phyloP scores from a whole-genome alignment of 1,140 invertebrate species.

The Drosophila tsacasi region DNA sequence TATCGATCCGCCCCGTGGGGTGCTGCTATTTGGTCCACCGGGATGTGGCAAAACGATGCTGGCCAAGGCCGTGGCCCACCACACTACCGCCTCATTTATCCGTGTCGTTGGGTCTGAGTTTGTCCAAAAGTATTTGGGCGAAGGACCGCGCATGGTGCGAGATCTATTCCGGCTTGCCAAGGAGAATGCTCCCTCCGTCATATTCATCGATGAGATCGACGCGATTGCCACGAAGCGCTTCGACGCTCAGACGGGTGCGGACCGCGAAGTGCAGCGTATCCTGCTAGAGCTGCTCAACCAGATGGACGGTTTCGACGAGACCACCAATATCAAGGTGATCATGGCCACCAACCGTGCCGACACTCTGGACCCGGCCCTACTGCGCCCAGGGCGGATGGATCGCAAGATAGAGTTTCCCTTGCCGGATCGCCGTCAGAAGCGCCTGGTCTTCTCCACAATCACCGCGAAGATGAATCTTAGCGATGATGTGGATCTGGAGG shows the following conservation, averaged over 20 bases:
- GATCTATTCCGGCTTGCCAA: slow-evolving; percentile 99
- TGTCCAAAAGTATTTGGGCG: slow-evolving; percentile 99
- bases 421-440: slow-evolving; percentile 98
- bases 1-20: slow-evolving; percentile 98
- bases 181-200: slow-evolving; percentile 99
- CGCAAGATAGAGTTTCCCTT: slow-evolving; percentile 99
- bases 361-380: slow-evolving; percentile 98
- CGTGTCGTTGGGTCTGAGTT: slow-evolving; percentile 99
- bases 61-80: slow-evolving; percentile 99
- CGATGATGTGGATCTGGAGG: slow-evolving; percentile 99
- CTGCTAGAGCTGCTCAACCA: slow-evolving; percentile 98
- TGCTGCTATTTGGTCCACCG: slow-evolving; percentile 99
- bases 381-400: slow-evolving; percentile 98
- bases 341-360: slow-evolving; percentile 99
- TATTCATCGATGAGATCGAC: slow-evolving; percentile 99
- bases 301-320: slow-evolving; percentile 99
- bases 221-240: slow-evolving; percentile 99
- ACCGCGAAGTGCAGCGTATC: slow-evolving; percentile 99
- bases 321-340: slow-evolving; percentile 99
- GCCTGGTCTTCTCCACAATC: slow-evolving; percentile 98
- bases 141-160: slow-evolving; percentile 99
- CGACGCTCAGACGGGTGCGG: slow-evolving; percentile 99
- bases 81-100: slow-evolving; percentile 99
- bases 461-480: slow-evolving; percentile 99
- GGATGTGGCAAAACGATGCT: slow-evolving; percentile 98